Base-by-base conservation (phyloP, 2,888 invertebrate genomes). In the Aricia artaxerxes region DNA sequence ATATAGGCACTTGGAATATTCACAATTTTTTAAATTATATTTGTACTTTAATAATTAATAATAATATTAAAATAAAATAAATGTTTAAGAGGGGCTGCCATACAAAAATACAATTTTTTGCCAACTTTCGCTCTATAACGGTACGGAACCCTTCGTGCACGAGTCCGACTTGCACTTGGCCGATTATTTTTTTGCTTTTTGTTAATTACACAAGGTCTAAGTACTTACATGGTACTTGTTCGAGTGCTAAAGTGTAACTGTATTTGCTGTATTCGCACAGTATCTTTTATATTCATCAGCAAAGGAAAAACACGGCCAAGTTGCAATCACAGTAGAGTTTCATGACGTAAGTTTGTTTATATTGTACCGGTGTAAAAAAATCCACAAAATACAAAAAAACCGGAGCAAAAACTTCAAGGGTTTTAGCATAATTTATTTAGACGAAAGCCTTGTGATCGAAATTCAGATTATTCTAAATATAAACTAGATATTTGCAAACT, bases 211-310 rank as follows among this genome's bases (percentile, higher is more conserved):
- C 3, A 64, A 31, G 11, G 3, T 31, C 16, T 72, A 0, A 40
- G 13, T 73, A 73, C 73, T 73, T 40, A 73, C 73, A n/a, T 40
- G 73, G 16, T 64, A 31, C 40, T 73, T 40, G 40, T 73, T 73
- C 7, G 38, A 64, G 31, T 40, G 40, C 40, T 40, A n/a, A 16
- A 7, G 16, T 40, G 6, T 6, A n/a, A 73, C 73, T 73, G 73
- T 7, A 73, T 2, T 6, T n/a, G 1, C 16, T 2, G 73, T 40
- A n/a, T n/a, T 6, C 4, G n/a, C 40, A 73, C 38, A 5, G 4
- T 64, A 64, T 31, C 40, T 40, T 73, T 73, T 73, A 73, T 73
- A 73, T 73, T n/a, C 64, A 73, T 73, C 73, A 40, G 40, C 73
- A 7, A n/a, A 73, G 73, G 73, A 73, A 73, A 73, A 73, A 73